These are phyloP conservation scores for Setophaga petechia DNA, from an alignment of 2,113 vertebrate genomes.

Conservation along the genomic window DNA sequence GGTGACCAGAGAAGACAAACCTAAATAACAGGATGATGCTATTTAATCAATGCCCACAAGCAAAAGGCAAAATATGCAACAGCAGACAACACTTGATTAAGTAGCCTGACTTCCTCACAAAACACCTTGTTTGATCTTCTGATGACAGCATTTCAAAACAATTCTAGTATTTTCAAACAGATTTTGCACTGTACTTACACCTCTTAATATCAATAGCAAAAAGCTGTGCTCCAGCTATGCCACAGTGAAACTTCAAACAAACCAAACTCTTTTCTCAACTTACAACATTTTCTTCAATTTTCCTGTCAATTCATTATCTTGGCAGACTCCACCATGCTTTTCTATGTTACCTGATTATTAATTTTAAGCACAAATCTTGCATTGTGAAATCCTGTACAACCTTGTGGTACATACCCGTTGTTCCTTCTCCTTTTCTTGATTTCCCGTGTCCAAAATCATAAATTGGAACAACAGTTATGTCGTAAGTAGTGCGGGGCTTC, in stretches of 20 bases:
- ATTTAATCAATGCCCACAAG: not conserved
- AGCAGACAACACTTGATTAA: not conserved
- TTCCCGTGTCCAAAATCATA: constrained; percentile 92
- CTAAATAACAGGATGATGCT: not conserved
- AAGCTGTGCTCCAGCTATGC: not conserved
- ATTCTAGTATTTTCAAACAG: not conserved
- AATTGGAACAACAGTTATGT: constrained; percentile 86
- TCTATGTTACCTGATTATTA: not conserved
- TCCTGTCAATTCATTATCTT: not conserved
- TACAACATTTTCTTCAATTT: not conserved
- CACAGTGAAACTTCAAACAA: not conserved
- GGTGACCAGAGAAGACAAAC: not conserved
- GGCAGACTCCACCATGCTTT: not conserved
- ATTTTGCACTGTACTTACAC: not conserved
- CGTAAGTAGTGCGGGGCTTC: constrained; percentile 83
- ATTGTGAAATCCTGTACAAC: not conserved
- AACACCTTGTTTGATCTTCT: not conserved
- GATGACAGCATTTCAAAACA: not conserved
- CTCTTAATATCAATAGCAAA: not conserved
- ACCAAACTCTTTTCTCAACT: not conserved
- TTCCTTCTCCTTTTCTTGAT: constrained; percentile 93
- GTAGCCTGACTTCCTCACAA: not conserved
- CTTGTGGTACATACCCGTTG: constrained; percentile 83
- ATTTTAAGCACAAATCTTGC: not conserved
- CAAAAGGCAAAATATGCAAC: not conserved